Evolutionary conservation across 2,113 vertebrate genomes (phyloP).

Genomic region (Lepus timidus): DNA sequence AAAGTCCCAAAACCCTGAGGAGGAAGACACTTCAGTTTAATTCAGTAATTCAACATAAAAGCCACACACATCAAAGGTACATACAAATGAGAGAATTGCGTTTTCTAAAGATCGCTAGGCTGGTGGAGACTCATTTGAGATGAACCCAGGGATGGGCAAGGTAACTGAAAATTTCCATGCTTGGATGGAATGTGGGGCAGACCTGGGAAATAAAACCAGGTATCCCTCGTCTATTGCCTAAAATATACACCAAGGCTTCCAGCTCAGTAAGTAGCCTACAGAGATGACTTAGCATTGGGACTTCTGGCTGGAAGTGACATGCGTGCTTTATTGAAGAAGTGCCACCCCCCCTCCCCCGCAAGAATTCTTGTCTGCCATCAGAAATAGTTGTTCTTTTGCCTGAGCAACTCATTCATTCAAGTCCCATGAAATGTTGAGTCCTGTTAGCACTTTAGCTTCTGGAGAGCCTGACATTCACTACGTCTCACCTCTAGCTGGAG

Average conservation of each 20-base stretch:
- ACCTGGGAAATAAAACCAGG: neutral
- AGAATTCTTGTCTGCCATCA: neutral
- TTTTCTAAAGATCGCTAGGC: neutral
- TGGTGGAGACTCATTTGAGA: constrained; percentile 29
- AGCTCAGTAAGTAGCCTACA: neutral
- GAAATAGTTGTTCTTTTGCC: neutral
- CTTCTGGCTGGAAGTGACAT: neutral
- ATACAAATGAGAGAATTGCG: neutral
- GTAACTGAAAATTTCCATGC: neutral
- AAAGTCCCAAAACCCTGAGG: constrained; percentile 65
- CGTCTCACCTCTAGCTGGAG: neutral
- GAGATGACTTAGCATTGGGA: neutral
- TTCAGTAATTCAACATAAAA: constrained; percentile 7
- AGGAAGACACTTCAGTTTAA: neutral
- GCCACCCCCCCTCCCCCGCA: neutral
- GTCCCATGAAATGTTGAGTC: neutral
- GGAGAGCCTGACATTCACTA: neutral
- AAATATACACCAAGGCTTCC: neutral
- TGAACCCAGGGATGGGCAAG: neutral
- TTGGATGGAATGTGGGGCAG: neutral
- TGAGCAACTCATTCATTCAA: constrained; percentile 2
- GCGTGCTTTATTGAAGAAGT: neutral
- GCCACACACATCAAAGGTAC: constrained; percentile 45
- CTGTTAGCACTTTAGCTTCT: neutral
- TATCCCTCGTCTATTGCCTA: neutral